Base-by-base conservation (phyloP, 2,888 invertebrate genomes). In the Pardosa pseudoannulata region DNA sequence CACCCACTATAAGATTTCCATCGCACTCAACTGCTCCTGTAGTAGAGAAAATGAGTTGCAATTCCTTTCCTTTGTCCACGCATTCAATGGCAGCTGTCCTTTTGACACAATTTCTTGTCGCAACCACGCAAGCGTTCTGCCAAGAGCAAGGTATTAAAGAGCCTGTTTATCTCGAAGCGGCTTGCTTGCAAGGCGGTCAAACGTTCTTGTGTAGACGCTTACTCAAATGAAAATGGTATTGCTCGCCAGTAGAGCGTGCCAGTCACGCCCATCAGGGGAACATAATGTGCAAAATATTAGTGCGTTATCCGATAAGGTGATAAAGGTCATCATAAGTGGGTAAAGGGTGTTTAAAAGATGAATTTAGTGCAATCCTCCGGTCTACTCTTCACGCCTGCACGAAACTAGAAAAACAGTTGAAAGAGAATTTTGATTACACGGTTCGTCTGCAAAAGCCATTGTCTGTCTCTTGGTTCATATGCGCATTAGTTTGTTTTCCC, bases 281-380 rank as follows among this genome's bases (percentile, higher is more conserved):
- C 11, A 56, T 56, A 56, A 56, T 23, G 56, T 56, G 16, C 56
- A 19, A 36, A 36, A 23, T 56, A 56, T 56, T 23, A 56, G 56
- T 23, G 23, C 23, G 23, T 6, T 56, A 23, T 56, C 56, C 23
- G 56, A 56, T 56, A 56, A 56, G 11, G 23, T 56, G 56, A 56
- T 56, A 56, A 56, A 56, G 56, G 56, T 56, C 56, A 56, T 56
- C 1, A 56, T 56, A 56, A 56, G 56, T 56, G 23, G 56, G 56
- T 56, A 56, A 23, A 56, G 56, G 23, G 56, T 56, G 56, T 23
- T 56, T 23, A 23, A 23, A 56, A 23, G 23, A 2, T 56, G 56
- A 23, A 56, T 56, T 56, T 56, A 23, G 56, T 56, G 56, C 23
- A 19, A 56, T 56, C 23, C 1, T 11, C 23, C n/a, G 1, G 23